Percentiles rank a stretch among this genome's conserved stretches.
Evolutionary conservation across 2,113 vertebrate genomes (phyloP).

Genomic region (Piaya cayana): DNA sequence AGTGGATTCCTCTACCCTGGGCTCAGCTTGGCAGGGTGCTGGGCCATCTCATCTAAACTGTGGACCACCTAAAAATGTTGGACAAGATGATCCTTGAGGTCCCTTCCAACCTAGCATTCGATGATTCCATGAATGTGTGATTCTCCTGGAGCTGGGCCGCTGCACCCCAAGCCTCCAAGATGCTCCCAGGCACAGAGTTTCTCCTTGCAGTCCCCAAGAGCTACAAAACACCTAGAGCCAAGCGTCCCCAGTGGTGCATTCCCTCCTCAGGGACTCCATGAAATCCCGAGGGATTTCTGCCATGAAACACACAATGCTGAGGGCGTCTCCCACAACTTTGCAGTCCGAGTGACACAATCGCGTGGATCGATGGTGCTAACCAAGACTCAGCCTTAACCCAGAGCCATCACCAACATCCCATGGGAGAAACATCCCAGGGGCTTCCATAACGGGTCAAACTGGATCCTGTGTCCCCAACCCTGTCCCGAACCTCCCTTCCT

Average conservation of each 20-base stretch:
- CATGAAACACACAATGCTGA: background rate
- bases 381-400: background rate
- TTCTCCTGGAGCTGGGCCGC: background rate
- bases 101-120: too few species aligned
- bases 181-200: accelerated
- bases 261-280: background rate
- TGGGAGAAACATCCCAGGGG: background rate
- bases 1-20: too few species aligned
- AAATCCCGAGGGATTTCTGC: background rate
- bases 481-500: background rate
- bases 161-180: accelerated
- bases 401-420: background rate
- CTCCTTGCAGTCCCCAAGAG: background rate
- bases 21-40: too few species aligned
- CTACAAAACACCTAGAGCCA: accelerated
- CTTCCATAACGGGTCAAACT: background rate
- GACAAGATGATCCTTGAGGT: too few species aligned
- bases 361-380: accelerated
- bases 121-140: background rate
- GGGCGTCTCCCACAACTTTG: background rate
- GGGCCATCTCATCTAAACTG: too few species aligned
- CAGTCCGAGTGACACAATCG: accelerated
- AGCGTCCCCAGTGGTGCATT: background rate
- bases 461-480: background rate
- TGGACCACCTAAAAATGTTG: too few species aligned